Conservation (phyloP, 2,888 invertebrate genomes). For the Shargacucullia verbasci region DNA sequence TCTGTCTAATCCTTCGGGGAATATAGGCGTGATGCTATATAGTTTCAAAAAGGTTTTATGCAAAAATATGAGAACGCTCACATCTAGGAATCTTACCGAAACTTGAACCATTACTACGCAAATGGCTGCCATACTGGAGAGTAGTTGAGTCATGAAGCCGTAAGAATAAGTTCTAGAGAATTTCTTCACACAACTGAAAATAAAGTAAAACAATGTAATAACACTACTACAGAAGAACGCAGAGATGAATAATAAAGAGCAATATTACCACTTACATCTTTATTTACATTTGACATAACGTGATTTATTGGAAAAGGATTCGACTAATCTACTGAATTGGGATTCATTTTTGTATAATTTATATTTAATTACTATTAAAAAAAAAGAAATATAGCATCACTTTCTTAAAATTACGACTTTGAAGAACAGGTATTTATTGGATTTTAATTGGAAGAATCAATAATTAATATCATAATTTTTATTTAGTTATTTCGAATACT, state of each 20-base stretch:
- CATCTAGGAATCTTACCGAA: conserved; percentile 75
- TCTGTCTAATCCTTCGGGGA: no score
- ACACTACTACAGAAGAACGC: conserved; percentile 33
- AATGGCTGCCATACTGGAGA: conserved; percentile 85
- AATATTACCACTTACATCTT: conserved; percentile 32
- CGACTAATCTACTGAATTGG: no score
- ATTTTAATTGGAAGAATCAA: no score
- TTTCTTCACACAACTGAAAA: conserved; percentile 80
- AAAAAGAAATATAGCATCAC: no score
- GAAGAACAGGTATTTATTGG: no score
- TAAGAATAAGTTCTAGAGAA: conserved; percentile 82
- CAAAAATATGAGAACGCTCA: conserved; percentile 46
- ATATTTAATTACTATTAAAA: no score
- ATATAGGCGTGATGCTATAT: no score
- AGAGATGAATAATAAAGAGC: conserved; percentile 45
- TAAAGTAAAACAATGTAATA: conserved; percentile 23
- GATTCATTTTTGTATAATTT: no score
- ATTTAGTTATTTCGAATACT: conserved; percentile 36
- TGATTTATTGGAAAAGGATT: no score
- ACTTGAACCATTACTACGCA: conserved; percentile 87
- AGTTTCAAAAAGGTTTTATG: conserved; percentile 39
- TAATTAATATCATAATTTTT: no score
- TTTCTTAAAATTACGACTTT: no score
- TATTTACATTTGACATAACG: conserved; percentile 35
- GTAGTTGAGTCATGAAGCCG: conserved; percentile 85